These are phyloP conservation scores for Halcyon chelicuti DNA, from an alignment of 2,797 vertebrate species.

Conservation along the genomic window DNA sequence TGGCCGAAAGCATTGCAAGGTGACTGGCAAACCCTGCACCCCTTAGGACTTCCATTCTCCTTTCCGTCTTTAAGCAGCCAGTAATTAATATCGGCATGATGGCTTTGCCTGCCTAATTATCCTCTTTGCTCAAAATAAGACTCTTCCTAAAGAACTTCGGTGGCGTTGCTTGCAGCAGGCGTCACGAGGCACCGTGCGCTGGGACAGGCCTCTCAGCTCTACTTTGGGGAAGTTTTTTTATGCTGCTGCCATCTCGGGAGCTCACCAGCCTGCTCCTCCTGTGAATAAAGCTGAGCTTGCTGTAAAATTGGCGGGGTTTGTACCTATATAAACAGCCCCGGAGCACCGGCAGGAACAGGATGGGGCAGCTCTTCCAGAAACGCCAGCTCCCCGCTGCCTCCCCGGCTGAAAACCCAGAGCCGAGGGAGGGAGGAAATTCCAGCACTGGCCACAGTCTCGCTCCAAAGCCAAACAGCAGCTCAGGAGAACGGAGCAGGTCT, in stretches of 20 bases:
- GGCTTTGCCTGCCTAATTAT: constrained; percentile 54
- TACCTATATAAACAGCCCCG: accelerated
- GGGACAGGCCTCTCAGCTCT: constrained; percentile 13
- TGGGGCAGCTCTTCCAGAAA: background rate
- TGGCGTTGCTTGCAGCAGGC: background rate
- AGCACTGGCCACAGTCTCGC: accelerated
- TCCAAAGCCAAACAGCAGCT: background rate
- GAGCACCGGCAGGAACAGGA: background rate
- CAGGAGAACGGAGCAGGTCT: accelerated
- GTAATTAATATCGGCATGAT: constrained; percentile 17
- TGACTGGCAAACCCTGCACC: background rate
- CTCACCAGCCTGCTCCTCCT: background rate
- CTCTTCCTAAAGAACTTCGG: constrained; percentile 40
- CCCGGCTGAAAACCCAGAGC: background rate
- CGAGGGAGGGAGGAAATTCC: background rate
- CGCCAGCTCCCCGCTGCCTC: accelerated
- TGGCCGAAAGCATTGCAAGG: background rate
- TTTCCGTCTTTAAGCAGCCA: background rate
- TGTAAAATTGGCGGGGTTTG: background rate
- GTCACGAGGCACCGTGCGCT: background rate
- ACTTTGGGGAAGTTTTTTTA: background rate
- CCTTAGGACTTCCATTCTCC: background rate
- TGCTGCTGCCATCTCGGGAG: background rate
- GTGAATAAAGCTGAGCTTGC: background rate
- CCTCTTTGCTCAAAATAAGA: constrained; percentile 39